Base-by-base conservation (phyloP, 2,888 invertebrate species). In the Aplocera efformata region DNA sequence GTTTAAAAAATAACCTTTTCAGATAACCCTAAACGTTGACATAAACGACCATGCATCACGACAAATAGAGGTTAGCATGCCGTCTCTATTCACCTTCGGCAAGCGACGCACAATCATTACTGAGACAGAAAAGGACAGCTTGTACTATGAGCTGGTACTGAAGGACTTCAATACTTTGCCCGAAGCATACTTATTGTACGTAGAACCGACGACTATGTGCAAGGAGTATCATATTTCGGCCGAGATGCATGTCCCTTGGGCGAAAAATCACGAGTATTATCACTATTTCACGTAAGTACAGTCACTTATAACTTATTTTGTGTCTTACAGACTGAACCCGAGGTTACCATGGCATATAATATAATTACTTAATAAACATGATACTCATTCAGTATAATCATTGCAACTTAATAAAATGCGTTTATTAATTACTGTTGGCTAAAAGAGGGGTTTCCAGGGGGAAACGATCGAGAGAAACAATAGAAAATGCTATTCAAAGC, bases 221-320 rank as follows among this genome's bases (percentile, higher is more conserved):
- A 78, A 76, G 25, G 68, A 71, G 0, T 89, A 91, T 61, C 91
- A 92, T 44, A 89, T 91, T 0, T 89, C 91, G 0, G 91, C 90
- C 0, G 90, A 90, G 52, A 57, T 93, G 4, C 86, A 89, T 32
- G 89, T 92, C 0, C 93, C 94, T 0, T 94, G 94, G 94, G 90
- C 90, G 0, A 72, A 88, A 32, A 91, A 91, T 42, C 89, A 92
- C 48, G 90, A 91, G 43, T 81, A 88, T 28, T 91, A 89, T 61
- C 89, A 90, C 64, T 89, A 88, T 72, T 88, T 90, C 51, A 91
- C 91, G 91, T 92, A 73, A 89, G 88, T 80, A 53, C 34, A 28
- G 7, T 29, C 10, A 22, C 13, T 13, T 27, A 17, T 27, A 11
- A 17, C 26, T n/a, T 20, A 3, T 17, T 23, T 22, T 23, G 8